Conservation (phyloP, 2,888 invertebrate genomes). For the Eupithecia vulgata region DNA sequence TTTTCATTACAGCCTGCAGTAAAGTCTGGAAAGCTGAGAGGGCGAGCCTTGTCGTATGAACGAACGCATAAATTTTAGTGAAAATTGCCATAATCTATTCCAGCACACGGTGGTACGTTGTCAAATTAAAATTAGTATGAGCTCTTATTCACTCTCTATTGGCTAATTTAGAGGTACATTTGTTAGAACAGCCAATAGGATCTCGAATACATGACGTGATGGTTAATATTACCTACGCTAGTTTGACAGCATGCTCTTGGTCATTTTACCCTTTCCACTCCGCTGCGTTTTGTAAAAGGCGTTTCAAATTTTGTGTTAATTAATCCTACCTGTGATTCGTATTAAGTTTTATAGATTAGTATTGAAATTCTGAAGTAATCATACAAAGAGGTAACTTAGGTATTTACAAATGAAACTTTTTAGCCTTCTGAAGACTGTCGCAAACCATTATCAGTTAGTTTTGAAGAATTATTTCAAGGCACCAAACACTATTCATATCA, state of each 20-base stretch:
- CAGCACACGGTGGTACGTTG: background rate
- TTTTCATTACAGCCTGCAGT: conserved; percentile 22
- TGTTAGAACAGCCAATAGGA: background rate
- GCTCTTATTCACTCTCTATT: background rate
- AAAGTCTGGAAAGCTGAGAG: conserved; percentile 21
- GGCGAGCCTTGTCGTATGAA: conserved; percentile 8
- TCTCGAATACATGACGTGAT: background rate
- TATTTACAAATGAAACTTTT: too few species aligned
- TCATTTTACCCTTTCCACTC: background rate
- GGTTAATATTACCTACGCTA: background rate
- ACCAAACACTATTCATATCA: too few species aligned
- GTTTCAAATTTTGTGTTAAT: background rate
- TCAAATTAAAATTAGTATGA: conserved; percentile 1
- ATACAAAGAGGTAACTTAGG: too few species aligned
- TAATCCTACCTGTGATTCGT: background rate
- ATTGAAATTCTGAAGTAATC: too few species aligned
- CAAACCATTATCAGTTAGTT: too few species aligned
- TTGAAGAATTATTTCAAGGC: too few species aligned
- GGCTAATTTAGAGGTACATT: background rate
- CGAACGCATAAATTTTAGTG: conserved; percentile 25
- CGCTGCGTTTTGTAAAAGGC: background rate
- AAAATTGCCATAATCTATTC: conserved; percentile 26
- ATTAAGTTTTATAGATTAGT: too few species aligned
- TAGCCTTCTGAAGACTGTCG: too few species aligned
- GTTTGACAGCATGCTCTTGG: background rate